Evolutionary conservation across 2,113 vertebrate species (phyloP).

Genomic region (Chrysemys picta): DNA sequence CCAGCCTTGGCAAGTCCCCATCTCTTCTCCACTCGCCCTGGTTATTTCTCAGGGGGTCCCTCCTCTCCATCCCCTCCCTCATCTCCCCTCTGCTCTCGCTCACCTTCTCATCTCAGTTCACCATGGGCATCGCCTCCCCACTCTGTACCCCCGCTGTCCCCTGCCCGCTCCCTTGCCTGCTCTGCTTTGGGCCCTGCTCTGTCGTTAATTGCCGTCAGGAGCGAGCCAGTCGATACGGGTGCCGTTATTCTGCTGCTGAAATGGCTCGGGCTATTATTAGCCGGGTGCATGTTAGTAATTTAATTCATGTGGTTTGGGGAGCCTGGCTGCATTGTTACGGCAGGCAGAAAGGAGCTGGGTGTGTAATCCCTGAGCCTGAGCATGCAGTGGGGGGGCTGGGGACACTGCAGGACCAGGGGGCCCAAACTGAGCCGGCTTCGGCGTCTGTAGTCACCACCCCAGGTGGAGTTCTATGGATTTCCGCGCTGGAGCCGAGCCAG

Average conservation of each 20-base stretch:
- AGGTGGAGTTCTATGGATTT: not conserved
- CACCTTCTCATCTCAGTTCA: too few relatives aligned
- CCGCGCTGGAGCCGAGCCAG: not conserved
- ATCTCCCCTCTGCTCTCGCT: not conserved
- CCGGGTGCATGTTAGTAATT: not conserved
- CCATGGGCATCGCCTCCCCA: not conserved
- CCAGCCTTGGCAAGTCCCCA: not conserved
- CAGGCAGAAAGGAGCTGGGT: not conserved
- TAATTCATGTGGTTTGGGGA: not conserved
- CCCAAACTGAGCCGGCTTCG: rapidly evolving
- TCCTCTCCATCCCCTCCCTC: not conserved
- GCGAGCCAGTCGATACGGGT: not conserved
- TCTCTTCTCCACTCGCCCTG: not conserved
- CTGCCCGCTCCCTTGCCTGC: not conserved
- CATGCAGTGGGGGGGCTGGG: not conserved
- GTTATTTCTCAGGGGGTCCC: not conserved
- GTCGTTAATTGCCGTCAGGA: too few relatives aligned
- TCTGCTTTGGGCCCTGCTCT: not conserved
- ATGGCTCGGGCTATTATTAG: not conserved
- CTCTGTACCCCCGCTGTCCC: too few relatives aligned
- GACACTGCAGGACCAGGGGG: not conserved
- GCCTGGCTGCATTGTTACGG: not conserved
- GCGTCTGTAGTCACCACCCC: not conserved
- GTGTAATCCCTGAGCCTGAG: not conserved
- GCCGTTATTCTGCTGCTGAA: not conserved